Evolutionary conservation across 2,113 vertebrate genomes (phyloP).

Genomic region (Xiphorhynchus elegans): DNA sequence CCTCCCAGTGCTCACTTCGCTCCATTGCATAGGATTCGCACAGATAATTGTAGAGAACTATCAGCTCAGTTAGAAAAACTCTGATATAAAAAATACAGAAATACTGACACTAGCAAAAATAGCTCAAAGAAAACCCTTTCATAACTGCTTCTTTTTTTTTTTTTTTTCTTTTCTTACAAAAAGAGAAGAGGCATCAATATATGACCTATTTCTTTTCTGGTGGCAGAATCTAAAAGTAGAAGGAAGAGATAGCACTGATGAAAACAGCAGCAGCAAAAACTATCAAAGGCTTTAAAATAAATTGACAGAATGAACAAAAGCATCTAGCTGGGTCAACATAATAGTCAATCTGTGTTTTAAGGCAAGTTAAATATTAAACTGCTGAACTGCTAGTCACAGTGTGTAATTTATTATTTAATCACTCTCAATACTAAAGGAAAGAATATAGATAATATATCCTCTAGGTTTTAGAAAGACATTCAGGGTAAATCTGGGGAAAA

Average conservation of each 20-base stretch:
- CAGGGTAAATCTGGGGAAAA: background rate
- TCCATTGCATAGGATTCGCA: background rate
- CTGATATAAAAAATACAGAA: background rate
- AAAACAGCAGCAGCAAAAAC: background rate
- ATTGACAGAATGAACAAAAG: background rate
- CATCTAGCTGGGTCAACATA: background rate
- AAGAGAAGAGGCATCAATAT: background rate
- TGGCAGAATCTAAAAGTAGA: background rate
- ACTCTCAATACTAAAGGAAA: background rate
- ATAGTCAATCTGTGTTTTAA: background rate
- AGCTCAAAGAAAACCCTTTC: background rate
- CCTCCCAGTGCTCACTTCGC: background rate
- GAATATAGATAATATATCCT: background rate
- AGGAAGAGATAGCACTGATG: background rate
- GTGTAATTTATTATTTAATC: background rate
- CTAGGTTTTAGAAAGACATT: background rate
- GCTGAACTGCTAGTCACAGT: background rate
- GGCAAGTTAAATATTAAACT: background rate
- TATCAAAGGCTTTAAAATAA: constrained; percentile 5
- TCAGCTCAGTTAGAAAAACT: background rate
- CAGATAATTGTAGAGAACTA: background rate
- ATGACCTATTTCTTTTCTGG: background rate
- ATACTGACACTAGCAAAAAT: background rate
- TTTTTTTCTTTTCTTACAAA: background rate
- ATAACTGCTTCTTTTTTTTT: background rate